Base-by-base conservation (phyloP, 2,113 vertebrate genomes). In the Istiophorus platypterus region DNA sequence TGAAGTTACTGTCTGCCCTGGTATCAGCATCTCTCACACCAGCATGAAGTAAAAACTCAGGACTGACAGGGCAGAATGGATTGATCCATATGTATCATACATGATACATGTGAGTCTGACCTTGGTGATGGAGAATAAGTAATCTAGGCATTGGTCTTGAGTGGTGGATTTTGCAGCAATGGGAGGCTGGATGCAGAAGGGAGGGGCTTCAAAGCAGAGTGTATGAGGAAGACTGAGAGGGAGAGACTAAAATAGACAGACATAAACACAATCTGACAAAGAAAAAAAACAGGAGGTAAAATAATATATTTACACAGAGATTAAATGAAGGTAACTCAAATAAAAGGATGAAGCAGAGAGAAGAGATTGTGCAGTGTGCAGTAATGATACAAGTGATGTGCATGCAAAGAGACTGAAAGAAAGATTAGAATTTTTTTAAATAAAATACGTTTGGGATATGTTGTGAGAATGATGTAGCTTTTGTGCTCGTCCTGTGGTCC, bases 1-100 rank as follows among this genome's bases (percentile, higher is more conserved):
- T 90, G 87, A 91, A 91, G 82, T 86, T 81, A 82, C 80, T 31
- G 78, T 85, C 76, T 77, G 81, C n/a, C 27, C 13, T 47, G 18
- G 12, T 58, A 62, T 82, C 66, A 58, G 61, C 65, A 63, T 69
- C 75, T 51, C 59, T 85, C 75, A 77, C 73, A 41, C 31, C 59
- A 72, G 76, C 71, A 76, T 14, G 65, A 78, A 54, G 70, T 45
- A 59, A 84, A 82, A 68, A 76, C 78, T 18, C 0, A 1, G 71
- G 72, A 87, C 59, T 70, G 73, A 66, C 69, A 65, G 57, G 24
- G 10, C n/a, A 77, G 41, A 65, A 84, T 31, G 24, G 27, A 45
- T 42, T 82, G 71, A 87, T 87, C 72, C 62, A 79, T 69, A 78
- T 78, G 73, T 47, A 70, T 77, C 61, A 82, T 52, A 62, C 22